Percentiles rank a stretch among this genome's conserved stretches.
These are phyloP conservation scores for Acrobasis repandana DNA, from an alignment of 2,888 invertebrate species.

Conservation along the genomic window DNA sequence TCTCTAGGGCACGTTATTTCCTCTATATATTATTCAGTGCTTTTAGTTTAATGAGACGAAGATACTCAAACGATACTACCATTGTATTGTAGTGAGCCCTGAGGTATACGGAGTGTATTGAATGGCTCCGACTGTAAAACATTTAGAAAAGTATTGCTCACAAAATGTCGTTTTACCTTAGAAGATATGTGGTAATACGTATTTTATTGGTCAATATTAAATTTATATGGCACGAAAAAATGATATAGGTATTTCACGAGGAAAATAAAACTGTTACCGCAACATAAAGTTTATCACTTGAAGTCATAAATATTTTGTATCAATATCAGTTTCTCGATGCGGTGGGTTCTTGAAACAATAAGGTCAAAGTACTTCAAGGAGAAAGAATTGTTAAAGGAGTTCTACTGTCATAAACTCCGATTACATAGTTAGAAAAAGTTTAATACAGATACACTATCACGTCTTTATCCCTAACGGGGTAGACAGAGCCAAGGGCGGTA, in stretches of 20 bases:
- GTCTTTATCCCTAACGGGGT: too few species aligned
- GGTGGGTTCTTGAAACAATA: constrained; percentile 29
- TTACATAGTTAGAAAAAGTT: not conserved
- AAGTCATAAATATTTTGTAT: constrained; percentile 73
- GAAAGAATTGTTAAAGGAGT: constrained; percentile 3
- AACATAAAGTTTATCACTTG: constrained; percentile 74
- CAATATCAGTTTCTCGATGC: constrained; percentile 58
- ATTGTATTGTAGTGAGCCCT: constrained; percentile 2
- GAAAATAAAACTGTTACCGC: constrained; percentile 75
- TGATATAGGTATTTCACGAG: constrained; percentile 59
- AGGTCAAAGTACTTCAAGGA: not conserved
- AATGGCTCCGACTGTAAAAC: not conserved
- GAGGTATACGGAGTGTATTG: constrained; percentile 5
- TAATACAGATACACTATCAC: too few species aligned
- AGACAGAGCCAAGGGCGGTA: too few species aligned
- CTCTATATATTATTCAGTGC: constrained; percentile 24
- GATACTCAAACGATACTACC: constrained; percentile 8
- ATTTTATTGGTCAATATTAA: constrained; percentile 55
- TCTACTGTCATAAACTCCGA: constrained; percentile 3
- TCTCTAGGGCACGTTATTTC: constrained; percentile 14
- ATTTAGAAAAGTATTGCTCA: constrained; percentile 18
- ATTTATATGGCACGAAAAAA: constrained; percentile 49
- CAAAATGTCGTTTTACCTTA: constrained; percentile 15
- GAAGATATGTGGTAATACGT: constrained; percentile 38
- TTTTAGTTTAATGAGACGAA: constrained; percentile 24